Percentiles rank a stretch among this genome's conserved stretches.
These are phyloP conservation scores for Elysia crispata DNA, from an alignment of 2,888 invertebrate genomes.

Conservation along the genomic window DNA sequence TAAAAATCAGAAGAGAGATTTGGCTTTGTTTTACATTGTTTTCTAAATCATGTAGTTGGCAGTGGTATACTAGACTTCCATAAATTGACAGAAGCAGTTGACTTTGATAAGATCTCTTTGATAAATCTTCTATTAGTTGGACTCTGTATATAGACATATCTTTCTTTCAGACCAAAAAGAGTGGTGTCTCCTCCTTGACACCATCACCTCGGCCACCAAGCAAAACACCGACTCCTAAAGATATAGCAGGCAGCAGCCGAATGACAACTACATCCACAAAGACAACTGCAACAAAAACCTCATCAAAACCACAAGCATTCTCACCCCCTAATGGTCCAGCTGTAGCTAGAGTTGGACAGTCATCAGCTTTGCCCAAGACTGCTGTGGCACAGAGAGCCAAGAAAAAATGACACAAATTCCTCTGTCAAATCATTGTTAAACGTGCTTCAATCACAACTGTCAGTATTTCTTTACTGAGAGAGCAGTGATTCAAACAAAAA, in stretches of 20 bases:
- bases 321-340: slow-evolving; percentile 12
- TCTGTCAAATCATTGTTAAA: no score
- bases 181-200: neutral
- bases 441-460: no score
- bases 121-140: no score
- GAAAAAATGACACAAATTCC: slow-evolving; percentile 32
- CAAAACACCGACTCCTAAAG: slow-evolving; percentile 19
- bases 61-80: no score
- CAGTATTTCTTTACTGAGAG: no score
- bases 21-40: no score
- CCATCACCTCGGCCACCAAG: slow-evolving; percentile 26
- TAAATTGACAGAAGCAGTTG: no score
- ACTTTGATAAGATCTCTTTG: no score
- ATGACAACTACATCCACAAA: neutral
- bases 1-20: no score
- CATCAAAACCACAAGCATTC: slow-evolving; percentile 1
- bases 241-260: neutral
- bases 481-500: no score
- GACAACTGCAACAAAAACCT: slow-evolving; percentile 4
- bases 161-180: slow-evolving; percentile 20
- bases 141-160: neutral
- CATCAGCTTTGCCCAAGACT: neutral
- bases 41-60: no score
- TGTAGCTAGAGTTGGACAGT: no score
- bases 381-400: slow-evolving; percentile 10